Evolutionary conservation across 2,113 vertebrate species (phyloP), one percentile per base, ranked within the genome.

Genomic region (Herpailurus yagouaroundi): DNA sequence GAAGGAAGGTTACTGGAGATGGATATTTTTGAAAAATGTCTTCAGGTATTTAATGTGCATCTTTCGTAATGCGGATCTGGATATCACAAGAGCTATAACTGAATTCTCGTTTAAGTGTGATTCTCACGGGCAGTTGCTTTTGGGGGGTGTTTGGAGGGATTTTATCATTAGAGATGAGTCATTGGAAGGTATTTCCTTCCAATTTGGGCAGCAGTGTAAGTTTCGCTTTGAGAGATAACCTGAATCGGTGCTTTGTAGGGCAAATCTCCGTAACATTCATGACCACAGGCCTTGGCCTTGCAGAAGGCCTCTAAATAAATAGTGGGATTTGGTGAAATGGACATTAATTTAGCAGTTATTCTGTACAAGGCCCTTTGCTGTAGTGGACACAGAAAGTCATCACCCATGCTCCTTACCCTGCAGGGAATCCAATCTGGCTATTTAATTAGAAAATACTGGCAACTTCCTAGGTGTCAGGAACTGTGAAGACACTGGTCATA

Each of bases 261-360:
- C 33, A 79, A 94, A 95, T 81, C 16, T n/a, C 52, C 33, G 82
- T 63, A 69, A 90, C 55, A 57, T 87, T 87, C 55, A 57, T 91
- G 25, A 79, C 14, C 31, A 50, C n/a, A 31, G 25, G n/a, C 3
- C 31, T 84, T 77, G 33, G n/a, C 3, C 41, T 84, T 77, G 33
- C 2, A 66, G 50, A 81, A 94, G 31, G 6, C 7, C n/a, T 80
- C 41, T 90, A 31, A 81, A 25, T 87, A 73, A 57, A 76, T 64
- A 73, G 4, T 48, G 23, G 21, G 2, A 31, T 48, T 79, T 52
- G 41, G 19, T 41, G 13, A 27, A 57, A 89, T 38, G 64, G 50
- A 12, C 33, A 71, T 86, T 79, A 63, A 86, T 55, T 45, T 60
- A 89, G 88, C 29, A 73, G n/a, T 69, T 91, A 82, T 19, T 38